Evolutionary conservation across 2,113 vertebrate genomes (phyloP).

Genomic region (Myrmecophaga tridactyla): DNA sequence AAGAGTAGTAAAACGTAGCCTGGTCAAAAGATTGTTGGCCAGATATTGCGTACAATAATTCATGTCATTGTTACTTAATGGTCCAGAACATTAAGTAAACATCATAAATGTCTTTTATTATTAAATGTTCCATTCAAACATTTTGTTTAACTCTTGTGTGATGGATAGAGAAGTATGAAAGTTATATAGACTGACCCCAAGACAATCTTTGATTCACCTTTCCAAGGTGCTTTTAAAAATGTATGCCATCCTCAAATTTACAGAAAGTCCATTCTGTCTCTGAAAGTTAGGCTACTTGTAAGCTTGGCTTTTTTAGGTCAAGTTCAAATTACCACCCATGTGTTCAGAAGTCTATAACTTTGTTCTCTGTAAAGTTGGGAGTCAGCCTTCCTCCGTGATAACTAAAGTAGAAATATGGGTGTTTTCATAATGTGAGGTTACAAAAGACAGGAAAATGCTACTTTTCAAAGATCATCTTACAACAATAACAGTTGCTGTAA

Average conservation of each 20-base stretch:
- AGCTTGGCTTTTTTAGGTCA: conserved; percentile 64
- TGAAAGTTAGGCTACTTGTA: conserved; percentile 65
- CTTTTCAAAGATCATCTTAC: conserved; percentile 64
- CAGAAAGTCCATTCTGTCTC: conserved; percentile 31
- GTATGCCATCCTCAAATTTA: conserved; percentile 18
- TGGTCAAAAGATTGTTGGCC: conserved; percentile 87
- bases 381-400: conserved; percentile 57
- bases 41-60: conserved; percentile 86
- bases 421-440: conserved; percentile 60
- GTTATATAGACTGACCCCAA: conserved; percentile 43
- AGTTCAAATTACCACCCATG: conserved; percentile 72
- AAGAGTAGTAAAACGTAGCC: conserved; percentile 82
- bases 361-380: conserved; percentile 54
- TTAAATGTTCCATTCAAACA: conserved; percentile 86
- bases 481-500: conserved; percentile 55
- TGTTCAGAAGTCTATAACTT: conserved; percentile 59
- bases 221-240: conserved; percentile 53
- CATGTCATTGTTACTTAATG: conserved; percentile 85
- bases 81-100: conserved; percentile 89
- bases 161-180: conserved; percentile 79
- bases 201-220: conserved; percentile 71
- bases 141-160: conserved; percentile 87
- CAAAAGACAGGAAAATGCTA: conserved; percentile 58
- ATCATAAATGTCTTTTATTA: conserved; percentile 90
- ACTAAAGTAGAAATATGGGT: conserved; percentile 45